Conservation (phyloP, 53 echinoderm and acorn worm genomes). For the Holothuria scabra region DNA sequence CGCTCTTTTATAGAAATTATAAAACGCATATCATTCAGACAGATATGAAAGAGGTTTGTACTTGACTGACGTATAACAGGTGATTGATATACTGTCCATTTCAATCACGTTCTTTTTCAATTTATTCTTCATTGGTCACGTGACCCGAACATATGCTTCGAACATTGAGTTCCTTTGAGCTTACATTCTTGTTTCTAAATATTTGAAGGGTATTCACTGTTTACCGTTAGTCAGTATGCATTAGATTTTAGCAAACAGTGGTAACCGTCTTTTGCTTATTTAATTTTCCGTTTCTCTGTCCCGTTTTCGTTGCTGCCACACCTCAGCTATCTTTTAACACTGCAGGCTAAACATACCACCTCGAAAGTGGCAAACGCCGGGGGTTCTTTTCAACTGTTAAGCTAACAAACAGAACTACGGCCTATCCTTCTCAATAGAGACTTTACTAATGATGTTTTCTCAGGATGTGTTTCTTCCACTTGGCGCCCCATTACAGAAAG, state of each 20-base stretch:
- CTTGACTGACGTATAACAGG: too few relatives aligned
- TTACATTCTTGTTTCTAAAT: background rate
- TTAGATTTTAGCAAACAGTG: conserved; percentile 9
- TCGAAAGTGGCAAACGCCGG: conserved; percentile 8
- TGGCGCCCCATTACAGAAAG: conserved; percentile 25
- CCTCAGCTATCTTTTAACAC: conserved; percentile 19
- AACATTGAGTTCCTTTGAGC: too few relatives aligned
- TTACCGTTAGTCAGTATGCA: background rate
- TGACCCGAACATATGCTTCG: too few relatives aligned
- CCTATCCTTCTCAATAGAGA: conserved; percentile 6
- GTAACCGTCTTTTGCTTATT: background rate
- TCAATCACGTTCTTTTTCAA: too few relatives aligned
- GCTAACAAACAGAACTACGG: conserved; percentile 9
- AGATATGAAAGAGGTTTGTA: too few relatives aligned
- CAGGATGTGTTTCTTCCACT: conserved; percentile 21
- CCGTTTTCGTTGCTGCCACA: background rate
- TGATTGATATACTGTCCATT: too few relatives aligned
- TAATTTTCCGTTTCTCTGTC: background rate
- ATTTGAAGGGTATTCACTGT: background rate
- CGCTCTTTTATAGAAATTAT: too few relatives aligned
- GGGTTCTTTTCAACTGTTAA: conserved; percentile 12
- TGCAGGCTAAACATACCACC: conserved; percentile 29
- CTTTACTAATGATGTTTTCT: conserved; percentile 39
- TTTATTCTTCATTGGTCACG: too few relatives aligned
- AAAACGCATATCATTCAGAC: too few relatives aligned